Percentiles rank a stretch among this genome's conserved stretches.
These are phyloP conservation scores for Monochamus alternatus DNA, from an alignment of 2,888 invertebrate genomes.

Conservation along the genomic window DNA sequence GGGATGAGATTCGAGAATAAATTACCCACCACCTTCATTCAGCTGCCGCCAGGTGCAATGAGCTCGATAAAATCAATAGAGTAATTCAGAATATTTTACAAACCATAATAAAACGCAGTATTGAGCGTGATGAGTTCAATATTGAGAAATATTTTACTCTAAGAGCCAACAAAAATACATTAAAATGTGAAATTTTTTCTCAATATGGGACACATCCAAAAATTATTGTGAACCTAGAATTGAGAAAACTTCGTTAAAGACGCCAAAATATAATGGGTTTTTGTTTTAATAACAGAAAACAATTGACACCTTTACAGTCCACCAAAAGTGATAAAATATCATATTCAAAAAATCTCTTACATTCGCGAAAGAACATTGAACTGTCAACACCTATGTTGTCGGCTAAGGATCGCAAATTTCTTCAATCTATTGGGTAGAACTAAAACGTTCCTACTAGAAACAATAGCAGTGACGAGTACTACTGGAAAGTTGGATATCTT, in stretches of 20 bases:
- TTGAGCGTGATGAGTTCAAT: neutral
- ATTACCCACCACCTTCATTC: neutral
- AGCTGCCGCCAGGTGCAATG: slow-evolving; percentile 18
- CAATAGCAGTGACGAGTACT: neutral
- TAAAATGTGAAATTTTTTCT: slow-evolving; percentile 17
- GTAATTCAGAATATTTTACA: slow-evolving; percentile 14
- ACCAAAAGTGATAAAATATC: neutral
- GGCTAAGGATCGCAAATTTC: neutral
- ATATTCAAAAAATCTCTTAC: neutral
- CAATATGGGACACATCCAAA: slow-evolving; percentile 7
- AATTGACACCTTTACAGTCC: too few relatives aligned
- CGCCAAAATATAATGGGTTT: too few relatives aligned
- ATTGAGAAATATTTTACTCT: slow-evolving; percentile 5
- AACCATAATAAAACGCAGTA: neutral
- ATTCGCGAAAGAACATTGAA: neutral
- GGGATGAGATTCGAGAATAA: neutral
- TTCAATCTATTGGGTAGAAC: neutral
- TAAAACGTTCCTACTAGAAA: neutral
- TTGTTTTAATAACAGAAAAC: too few relatives aligned
- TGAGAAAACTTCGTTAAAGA: slow-evolving; percentile 31
- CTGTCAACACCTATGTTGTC: neutral
- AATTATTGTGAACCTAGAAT: slow-evolving; percentile 34
- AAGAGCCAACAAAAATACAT: slow-evolving; percentile 28
- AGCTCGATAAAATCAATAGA: slow-evolving; percentile 16
- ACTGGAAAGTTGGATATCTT: too few relatives aligned